phyloP scores from a whole-genome alignment of 2,888 invertebrate species.

The Cinara cedri region DNA sequence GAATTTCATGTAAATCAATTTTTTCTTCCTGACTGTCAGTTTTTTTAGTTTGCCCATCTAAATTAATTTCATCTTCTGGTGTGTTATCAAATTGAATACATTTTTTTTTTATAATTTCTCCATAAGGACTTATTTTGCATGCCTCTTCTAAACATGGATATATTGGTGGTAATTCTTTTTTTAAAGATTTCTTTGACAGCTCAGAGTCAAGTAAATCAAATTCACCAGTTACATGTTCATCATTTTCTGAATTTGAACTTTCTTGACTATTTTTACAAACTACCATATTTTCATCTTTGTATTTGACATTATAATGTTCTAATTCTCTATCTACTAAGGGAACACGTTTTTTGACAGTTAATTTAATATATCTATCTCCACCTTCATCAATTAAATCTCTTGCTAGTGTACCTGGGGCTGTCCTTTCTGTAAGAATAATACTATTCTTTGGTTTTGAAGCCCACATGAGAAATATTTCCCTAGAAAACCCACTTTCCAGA shows the following conservation, averaged over 20 bases:
- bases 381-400: conserved; percentile 80
- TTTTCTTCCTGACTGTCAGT: neutral
- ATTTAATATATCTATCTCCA: conserved; percentile 73
- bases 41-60: neutral
- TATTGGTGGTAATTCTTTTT: conserved; percentile 74
- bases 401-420: conserved; percentile 80
- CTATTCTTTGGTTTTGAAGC: conserved; percentile 89
- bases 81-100: conserved; percentile 26
- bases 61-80: neutral
- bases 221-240: conserved; percentile 77
- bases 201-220: conserved; percentile 83
- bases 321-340: conserved; percentile 79
- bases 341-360: conserved; percentile 74
- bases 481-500: conserved; percentile 91
- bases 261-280: no score
- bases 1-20: conserved; percentile 75
- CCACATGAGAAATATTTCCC: conserved; percentile 95
- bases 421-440: conserved; percentile 89
- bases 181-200: conserved; percentile 65
- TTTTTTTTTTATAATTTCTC: conserved; percentile 78
- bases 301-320: conserved; percentile 75
- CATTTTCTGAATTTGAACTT: conserved; percentile 63
- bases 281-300: conserved; percentile 62
- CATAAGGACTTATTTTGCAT: conserved; percentile 92
- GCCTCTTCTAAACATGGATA: conserved; percentile 93